phyloP scores from a whole-genome alignment of 2,888 invertebrate species.

The Meteorus colon region DNA sequence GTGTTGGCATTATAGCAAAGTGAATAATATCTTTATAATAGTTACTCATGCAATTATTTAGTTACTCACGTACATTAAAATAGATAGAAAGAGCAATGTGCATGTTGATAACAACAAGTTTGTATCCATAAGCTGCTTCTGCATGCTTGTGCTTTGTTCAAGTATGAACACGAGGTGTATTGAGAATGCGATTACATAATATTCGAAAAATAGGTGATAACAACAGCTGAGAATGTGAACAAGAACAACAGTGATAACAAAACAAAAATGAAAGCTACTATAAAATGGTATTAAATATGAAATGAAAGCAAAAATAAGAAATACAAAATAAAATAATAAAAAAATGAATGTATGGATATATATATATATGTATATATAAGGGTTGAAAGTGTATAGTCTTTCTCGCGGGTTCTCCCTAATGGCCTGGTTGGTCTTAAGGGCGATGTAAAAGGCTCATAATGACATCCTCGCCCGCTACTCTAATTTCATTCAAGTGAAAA shows the following conservation, averaged over 20 bases:
- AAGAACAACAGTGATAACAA: background rate
- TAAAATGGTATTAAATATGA: constrained; percentile 35
- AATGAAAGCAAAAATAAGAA: constrained; percentile 55
- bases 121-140: constrained; percentile 3
- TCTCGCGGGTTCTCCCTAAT: constrained; percentile 66
- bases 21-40: constrained; percentile 5
- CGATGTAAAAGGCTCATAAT: constrained; percentile 73
- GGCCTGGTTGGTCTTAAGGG: constrained; percentile 69
- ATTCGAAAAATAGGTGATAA: constrained; percentile 8
- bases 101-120: constrained; percentile 9
- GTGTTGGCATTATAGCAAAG: background rate
- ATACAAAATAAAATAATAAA: background rate
- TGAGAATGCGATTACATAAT: constrained; percentile 11
- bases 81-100: constrained; percentile 5
- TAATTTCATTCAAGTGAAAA: constrained; percentile 69
- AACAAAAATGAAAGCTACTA: background rate
- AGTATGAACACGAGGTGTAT: background rate
- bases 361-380: constrained; percentile 57
- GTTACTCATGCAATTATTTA: background rate
- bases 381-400: constrained; percentile 58
- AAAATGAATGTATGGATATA: background rate
- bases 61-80: background rate
- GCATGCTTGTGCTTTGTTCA: constrained; percentile 5
- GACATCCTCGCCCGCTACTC: constrained; percentile 66
- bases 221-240: constrained; percentile 10